phyloP scores from a whole-genome alignment of 2,888 invertebrate genomes.

The Euzetes globulus region DNA sequence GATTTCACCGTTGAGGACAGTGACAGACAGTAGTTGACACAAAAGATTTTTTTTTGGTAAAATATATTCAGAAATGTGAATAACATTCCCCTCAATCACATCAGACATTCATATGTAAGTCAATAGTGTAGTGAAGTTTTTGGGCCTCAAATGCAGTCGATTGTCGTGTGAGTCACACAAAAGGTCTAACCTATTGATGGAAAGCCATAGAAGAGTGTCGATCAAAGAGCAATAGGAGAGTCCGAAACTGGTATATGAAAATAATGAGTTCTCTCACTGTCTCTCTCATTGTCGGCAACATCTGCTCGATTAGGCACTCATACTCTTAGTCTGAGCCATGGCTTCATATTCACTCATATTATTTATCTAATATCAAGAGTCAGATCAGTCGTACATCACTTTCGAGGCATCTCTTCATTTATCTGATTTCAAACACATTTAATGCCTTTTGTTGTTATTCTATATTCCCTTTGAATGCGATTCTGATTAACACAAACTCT shows the following conservation, averaged over 20 bases:
- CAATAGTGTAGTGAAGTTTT: constrained; percentile 14
- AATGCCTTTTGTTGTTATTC: background rate
- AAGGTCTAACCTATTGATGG: background rate
- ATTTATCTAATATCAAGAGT: background rate
- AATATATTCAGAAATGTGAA: background rate
- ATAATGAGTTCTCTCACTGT: constrained; percentile 23
- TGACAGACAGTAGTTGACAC: constrained; percentile 12
- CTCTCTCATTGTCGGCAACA: constrained; percentile 19
- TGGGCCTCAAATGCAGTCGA: too few species aligned
- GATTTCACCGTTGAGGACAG: background rate
- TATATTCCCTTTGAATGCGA: background rate
- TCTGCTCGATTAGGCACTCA: constrained; percentile 29
- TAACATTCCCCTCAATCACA: constrained; percentile 17
- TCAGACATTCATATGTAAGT: constrained; percentile 23
- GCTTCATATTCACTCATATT: background rate
- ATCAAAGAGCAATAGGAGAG: background rate
- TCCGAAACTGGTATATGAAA: constrained; percentile 4
- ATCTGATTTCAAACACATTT: constrained; percentile 10
- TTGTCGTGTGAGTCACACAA: background rate
- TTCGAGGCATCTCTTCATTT: constrained; percentile 16
- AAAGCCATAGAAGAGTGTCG: background rate
- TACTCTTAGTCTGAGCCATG: background rate
- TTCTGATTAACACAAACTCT: background rate
- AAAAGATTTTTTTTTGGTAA: background rate
- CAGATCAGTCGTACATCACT: constrained; percentile 19